Percentiles rank a stretch among this genome's conserved stretches.
Conservation (phyloP, 2,113 vertebrate genomes). For the Alethe diademata region DNA sequence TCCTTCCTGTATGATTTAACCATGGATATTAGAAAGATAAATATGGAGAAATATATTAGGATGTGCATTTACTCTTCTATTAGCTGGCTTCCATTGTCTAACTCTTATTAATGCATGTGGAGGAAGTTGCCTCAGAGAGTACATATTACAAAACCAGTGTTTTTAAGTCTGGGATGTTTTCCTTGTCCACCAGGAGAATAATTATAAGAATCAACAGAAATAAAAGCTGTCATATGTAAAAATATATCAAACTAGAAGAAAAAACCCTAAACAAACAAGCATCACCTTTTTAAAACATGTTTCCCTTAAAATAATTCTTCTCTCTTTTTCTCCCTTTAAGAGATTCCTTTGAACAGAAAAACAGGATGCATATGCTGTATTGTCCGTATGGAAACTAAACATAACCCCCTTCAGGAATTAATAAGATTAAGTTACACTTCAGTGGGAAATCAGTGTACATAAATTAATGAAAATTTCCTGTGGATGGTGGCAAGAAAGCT, state of each 20-base stretch:
- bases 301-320: not conserved
- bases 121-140: not conserved
- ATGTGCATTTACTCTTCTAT: not conserved
- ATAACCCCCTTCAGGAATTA: conserved; percentile 31
- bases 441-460: conserved; percentile 35
- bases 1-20: not conserved
- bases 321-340: not conserved
- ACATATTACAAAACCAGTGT: not conserved
- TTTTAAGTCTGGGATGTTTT: not conserved
- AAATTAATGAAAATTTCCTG: conserved; percentile 51
- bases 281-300: not conserved
- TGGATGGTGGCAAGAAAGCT: not conserved
- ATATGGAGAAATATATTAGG: not conserved
- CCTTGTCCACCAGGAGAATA: not conserved
- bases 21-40: not conserved
- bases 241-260: not conserved
- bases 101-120: not conserved
- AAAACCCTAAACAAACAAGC: fast-evolving
- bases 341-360: not conserved
- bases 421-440: conserved; percentile 57
- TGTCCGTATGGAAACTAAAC: conserved; percentile 14
- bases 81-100: not conserved
- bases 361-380: not conserved
- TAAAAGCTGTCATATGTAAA: not conserved
- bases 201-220: not conserved